Percentiles rank a stretch among this genome's conserved stretches.
phyloP scores from a whole-genome alignment of 2,113 vertebrate species.

The Okapia johnstoni region DNA sequence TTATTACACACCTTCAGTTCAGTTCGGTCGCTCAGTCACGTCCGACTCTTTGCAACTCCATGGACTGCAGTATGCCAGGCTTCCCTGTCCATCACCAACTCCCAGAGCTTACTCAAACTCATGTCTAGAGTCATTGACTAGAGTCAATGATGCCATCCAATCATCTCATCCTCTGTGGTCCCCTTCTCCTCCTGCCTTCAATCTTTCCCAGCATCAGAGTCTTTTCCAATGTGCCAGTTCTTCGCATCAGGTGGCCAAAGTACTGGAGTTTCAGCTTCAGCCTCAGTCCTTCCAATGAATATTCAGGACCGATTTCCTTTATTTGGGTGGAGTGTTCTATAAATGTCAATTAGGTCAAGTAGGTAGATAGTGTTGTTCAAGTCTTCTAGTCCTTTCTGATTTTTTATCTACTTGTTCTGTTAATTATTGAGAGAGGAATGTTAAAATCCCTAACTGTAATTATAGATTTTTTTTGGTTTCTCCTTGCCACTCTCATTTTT shows the following conservation, averaged over 20 bases:
- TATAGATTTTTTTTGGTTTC: not conserved
- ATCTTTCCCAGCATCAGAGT: not conserved
- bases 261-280: not conserved
- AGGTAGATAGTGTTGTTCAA: not conserved
- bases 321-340: not conserved
- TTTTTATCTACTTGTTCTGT: not conserved
- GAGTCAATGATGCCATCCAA: not conserved
- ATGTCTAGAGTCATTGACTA: not conserved
- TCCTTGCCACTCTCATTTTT: not conserved
- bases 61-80: not conserved
- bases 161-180: not conserved
- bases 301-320: not conserved
- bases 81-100: not conserved
- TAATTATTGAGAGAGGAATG: not conserved
- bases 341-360: not conserved
- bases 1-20: not conserved
- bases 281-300: not conserved
- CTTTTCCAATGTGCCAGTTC: not conserved
- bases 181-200: not conserved
- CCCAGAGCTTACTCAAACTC: not conserved
- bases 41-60: not conserved
- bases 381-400: not conserved
- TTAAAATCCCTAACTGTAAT: not conserved
- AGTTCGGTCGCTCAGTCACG: not conserved
- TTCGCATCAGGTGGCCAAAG: not conserved